phyloP scores from a whole-genome alignment of 2,113 vertebrate species.

The Odocoileus virginianus region DNA sequence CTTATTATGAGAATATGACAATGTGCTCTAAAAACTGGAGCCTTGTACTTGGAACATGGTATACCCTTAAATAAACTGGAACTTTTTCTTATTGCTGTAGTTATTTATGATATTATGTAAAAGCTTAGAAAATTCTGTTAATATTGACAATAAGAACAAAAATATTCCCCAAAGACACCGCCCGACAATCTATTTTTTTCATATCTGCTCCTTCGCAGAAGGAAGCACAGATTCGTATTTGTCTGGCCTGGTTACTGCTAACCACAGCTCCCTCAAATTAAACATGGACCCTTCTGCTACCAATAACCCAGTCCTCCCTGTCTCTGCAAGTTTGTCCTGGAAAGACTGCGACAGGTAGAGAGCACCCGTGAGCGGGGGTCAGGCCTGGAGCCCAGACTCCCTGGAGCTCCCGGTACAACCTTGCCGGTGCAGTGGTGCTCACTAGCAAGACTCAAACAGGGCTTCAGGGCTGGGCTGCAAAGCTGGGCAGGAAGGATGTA shows the following conservation, averaged over 20 bases:
- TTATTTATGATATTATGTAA: neutral
- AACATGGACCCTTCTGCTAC: neutral
- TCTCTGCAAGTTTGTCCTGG: neutral
- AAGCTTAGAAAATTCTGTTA: neutral
- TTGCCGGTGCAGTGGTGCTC: neutral
- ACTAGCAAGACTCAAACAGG: too few relatives aligned
- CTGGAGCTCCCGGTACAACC: neutral
- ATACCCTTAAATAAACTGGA: neutral
- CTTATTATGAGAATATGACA: neutral
- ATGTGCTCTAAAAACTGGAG: neutral
- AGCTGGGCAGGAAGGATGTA: neutral
- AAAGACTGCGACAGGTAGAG: neutral
- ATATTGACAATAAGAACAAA: neutral
- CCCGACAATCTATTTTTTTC: neutral
- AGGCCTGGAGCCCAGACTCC: neutral
- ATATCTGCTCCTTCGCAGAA: too few relatives aligned
- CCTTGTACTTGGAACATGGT: rapidly evolving
- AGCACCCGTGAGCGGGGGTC: neutral
- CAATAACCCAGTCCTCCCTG: neutral
- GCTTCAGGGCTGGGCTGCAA: neutral
- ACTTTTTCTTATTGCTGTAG: too few relatives aligned
- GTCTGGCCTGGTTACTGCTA: rapidly evolving
- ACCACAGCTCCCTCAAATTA: neutral
- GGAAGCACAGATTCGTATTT: rapidly evolving
- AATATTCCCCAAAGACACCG: neutral